Evolutionary conservation across 1,140 invertebrate genomes (phyloP).

Genomic region (Wiebesia pumilae): DNA sequence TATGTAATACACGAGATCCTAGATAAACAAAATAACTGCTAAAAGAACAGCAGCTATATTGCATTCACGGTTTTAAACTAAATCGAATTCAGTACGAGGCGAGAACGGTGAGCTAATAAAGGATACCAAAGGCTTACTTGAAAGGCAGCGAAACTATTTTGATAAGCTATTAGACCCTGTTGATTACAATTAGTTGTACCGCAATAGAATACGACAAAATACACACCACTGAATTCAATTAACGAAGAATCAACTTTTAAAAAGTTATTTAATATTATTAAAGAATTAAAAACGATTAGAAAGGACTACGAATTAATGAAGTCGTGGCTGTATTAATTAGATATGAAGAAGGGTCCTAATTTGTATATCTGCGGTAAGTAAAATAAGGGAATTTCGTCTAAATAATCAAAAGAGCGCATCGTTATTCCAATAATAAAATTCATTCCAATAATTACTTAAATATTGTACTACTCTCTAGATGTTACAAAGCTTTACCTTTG

Average conservation of each 20-base stretch:
- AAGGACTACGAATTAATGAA: too few species aligned
- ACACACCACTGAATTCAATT: not conserved
- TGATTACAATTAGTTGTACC: not conserved
- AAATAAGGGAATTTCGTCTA: too few species aligned
- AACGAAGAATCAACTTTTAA: not conserved
- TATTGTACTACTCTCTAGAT: too few species aligned
- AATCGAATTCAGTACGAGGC: not conserved
- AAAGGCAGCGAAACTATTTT: not conserved
- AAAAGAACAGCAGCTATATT: too few species aligned
- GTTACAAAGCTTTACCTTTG: too few species aligned
- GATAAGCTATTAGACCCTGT: not conserved
- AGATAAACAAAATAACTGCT: too few species aligned
- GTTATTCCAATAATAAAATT: not conserved
- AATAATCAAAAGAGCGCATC: not conserved
- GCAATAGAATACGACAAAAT: not conserved
- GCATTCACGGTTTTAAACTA: not conserved
- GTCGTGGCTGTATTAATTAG: too few species aligned
- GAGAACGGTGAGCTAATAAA: not conserved
- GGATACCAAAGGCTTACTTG: not conserved
- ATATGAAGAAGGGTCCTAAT: too few species aligned
- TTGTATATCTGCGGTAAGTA: too few species aligned
- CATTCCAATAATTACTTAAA: too few species aligned
- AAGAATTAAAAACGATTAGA: not conserved
- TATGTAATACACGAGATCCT: too few species aligned
- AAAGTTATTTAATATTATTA: not conserved